Evolutionary conservation across 2,888 invertebrate genomes (phyloP), one percentile per base, ranked within the genome.

Genomic region (Adelognathus sp.): DNA sequence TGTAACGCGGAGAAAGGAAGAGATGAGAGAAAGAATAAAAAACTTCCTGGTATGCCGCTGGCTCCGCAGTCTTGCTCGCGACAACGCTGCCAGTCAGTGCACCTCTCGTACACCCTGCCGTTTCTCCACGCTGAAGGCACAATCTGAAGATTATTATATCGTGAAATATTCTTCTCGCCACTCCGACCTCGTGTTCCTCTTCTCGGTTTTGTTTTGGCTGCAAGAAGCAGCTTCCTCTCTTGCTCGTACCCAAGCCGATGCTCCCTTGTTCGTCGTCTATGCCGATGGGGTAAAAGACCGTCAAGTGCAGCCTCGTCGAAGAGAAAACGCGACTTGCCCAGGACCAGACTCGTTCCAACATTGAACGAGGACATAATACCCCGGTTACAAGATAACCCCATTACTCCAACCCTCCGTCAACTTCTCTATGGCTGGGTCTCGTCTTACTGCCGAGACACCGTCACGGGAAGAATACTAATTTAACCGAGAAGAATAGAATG

Each of bases 351-450:
- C 77, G 84, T 84, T 86, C 81, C 86, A 86, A 87, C 88, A 88
- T 88, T 85, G 86, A 88, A 86, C 85, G 83, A 85, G 85, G 86
- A 87, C 88, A 89, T 87, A 89, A 89, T 86, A 84, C 86, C 69
- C 78, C 69, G 76, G 83, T 82, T 87, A 87, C 86, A 82, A 86
- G 87, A 85, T 88, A 89, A 89, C 86, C 85, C 87, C 85, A 88
- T 89, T 88, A 88, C 82, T 82, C 81, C 75, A 46, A 73, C 80
- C 73, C 58, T 67, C 54, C 24, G 36, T 31, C 33, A 9, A 27
- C 44, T 67, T 67, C 75, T 80, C 77, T 75, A 74, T 70, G 60
- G 64, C 64, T 70, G 44, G 78, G 60, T 78, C 70, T 70, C 66
- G 77, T 61, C 74, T 72, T 76, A 72, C 78, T 60, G 63, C 50